Percentiles rank a stretch among this genome's conserved stretches.
Conservation (phyloP, 2,888 invertebrate species). For the Molanna angustata region DNA sequence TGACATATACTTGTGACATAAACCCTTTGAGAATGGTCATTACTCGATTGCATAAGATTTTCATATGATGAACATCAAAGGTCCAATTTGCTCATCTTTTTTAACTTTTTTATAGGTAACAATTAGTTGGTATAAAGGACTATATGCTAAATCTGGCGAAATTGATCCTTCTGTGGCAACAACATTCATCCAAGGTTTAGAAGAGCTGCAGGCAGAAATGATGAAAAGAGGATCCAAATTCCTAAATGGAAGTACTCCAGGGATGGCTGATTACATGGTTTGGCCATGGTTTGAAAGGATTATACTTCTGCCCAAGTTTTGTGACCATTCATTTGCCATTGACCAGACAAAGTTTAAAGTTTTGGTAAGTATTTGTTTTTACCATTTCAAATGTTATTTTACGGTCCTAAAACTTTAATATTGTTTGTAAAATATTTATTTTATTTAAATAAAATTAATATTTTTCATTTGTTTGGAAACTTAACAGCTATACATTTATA, state of each 20-base stretch:
- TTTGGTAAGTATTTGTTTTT: constrained; percentile 52
- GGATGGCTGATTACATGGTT: constrained; percentile 78
- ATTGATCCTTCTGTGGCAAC: constrained; percentile 47
- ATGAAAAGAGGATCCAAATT: constrained; percentile 59
- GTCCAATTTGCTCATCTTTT: neutral
- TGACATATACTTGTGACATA: too few species aligned
- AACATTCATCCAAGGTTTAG: constrained; percentile 57
- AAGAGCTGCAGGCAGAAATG: constrained; percentile 65
- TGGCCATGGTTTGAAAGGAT: constrained; percentile 81
- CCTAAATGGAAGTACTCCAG: constrained; percentile 66
- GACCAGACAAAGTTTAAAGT: constrained; percentile 62
- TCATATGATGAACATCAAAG: neutral
- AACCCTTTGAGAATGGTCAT: too few species aligned
- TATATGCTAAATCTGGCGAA: constrained; percentile 43
- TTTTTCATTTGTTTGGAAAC: too few species aligned
- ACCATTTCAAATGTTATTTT: too few species aligned
- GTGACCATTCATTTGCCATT: constrained; percentile 62
- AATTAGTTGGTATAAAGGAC: constrained; percentile 54
- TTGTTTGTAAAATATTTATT: constrained; percentile 1
- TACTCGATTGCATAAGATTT: neutral
- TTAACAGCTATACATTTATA: too few species aligned
- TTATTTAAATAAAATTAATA: too few species aligned
- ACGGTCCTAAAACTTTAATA: too few species aligned
- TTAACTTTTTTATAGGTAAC: constrained; percentile 45
- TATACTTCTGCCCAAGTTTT: constrained; percentile 56